Conservation (phyloP, 2,113 vertebrate species). For the Daphoenositta chrysoptera region DNA sequence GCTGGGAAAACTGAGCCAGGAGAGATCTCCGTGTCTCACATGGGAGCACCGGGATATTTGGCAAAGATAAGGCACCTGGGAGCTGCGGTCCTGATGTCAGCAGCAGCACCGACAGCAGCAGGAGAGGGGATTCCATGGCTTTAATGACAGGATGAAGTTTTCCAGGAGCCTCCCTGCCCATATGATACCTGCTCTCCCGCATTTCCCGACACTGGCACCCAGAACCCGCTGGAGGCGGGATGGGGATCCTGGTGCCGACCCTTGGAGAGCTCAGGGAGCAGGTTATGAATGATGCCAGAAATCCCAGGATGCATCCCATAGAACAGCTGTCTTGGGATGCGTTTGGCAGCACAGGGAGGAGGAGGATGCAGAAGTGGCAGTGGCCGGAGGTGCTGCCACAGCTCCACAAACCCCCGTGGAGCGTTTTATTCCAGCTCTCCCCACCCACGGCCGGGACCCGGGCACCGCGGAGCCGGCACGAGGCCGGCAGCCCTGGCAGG, state of each 20-base stretch:
- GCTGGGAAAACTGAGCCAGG: neutral
- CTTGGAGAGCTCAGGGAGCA: neutral
- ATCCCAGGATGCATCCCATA: neutral
- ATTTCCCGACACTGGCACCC: neutral
- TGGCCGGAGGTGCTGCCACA: fast-evolving
- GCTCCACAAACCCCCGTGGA: neutral
- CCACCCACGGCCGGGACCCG: fast-evolving
- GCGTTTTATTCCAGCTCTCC: neutral
- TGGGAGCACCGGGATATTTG: fast-evolving
- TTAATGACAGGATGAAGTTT: neutral
- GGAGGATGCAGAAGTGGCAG: neutral
- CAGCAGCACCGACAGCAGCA: neutral
- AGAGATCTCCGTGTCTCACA: fast-evolving
- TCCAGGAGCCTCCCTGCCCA: neutral
- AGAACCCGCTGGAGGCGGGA: neutral
- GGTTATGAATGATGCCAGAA: neutral
- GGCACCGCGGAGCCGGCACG: neutral
- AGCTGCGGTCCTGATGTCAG: fast-evolving
- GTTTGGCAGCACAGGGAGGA: neutral
- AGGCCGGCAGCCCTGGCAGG: neutral
- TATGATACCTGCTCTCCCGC: neutral
- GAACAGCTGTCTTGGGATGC: fast-evolving
- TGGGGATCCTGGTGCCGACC: neutral
- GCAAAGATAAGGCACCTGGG: neutral
- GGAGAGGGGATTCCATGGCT: neutral